phyloP scores from a whole-genome alignment of 2,888 invertebrate genomes.

The Drosophila engyochracea region DNA sequence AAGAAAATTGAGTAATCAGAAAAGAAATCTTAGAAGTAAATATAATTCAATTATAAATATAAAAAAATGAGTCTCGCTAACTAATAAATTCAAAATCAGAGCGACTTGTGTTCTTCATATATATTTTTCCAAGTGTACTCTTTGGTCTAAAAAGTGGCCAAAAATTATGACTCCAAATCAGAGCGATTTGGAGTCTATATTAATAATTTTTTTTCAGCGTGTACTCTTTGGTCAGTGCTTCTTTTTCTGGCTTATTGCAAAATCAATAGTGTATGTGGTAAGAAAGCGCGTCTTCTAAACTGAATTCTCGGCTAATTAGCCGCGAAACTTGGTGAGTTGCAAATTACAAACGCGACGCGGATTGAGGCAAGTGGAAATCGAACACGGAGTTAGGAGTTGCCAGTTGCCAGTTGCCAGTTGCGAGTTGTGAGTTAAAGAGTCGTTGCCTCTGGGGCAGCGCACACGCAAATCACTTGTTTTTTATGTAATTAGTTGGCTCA shows the following conservation, averaged over 20 bases:
- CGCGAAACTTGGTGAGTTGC: conserved; percentile 72
- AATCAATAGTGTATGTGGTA: conserved; percentile 53
- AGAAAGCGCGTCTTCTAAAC: conserved; percentile 34
- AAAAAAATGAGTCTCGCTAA: neutral
- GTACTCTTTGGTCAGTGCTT: neutral
- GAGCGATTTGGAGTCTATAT: neutral
- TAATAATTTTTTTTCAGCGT: neutral
- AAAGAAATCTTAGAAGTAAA: neutral
- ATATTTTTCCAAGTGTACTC: neutral
- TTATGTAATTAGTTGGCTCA: conserved; percentile 67
- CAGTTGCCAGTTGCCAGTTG: conserved; percentile 4
- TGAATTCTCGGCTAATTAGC: conserved; percentile 69
- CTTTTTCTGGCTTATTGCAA: conserved; percentile 44
- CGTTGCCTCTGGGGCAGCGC: conserved; percentile 44
- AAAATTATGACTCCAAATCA: neutral
- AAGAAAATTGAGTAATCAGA: neutral
- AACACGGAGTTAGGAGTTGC: conserved; percentile 6
- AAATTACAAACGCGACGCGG: conserved; percentile 63
- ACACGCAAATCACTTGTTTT: conserved; percentile 79
- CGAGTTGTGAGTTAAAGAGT: conserved; percentile 26
- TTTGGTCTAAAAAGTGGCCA: neutral
- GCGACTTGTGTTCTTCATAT: fast-evolving
- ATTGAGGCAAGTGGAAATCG: conserved; percentile 38
- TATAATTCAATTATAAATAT: neutral
- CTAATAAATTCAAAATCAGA: neutral